phyloP scores from a whole-genome alignment of 2,797 vertebrate species.

The Arvicola amphibius region DNA sequence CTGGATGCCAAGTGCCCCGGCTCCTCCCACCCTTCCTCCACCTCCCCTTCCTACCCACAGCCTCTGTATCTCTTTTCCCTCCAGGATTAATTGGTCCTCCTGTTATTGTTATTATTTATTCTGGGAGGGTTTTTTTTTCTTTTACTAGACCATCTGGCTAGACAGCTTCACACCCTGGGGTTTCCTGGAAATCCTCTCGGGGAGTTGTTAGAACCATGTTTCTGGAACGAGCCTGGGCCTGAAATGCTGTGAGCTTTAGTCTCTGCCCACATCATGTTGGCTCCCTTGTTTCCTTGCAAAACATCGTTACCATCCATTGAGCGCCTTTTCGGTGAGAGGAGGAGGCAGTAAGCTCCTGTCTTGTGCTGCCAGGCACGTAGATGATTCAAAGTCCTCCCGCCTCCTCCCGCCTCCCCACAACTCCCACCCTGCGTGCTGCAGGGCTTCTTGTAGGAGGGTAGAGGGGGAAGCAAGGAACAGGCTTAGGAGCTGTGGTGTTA shows the following conservation, averaged over 20 bases:
- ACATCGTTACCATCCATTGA: constrained; percentile 18
- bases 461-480: not conserved
- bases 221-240: constrained; percentile 20
- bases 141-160: constrained; percentile 64
- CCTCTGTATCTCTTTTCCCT: not conserved
- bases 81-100: constrained; percentile 23
- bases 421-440: not conserved
- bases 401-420: not conserved
- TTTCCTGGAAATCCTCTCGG: constrained; percentile 71
- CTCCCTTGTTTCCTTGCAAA: constrained; percentile 70
- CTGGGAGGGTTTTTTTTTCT: constrained; percentile 39
- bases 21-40: not conserved
- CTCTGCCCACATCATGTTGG: constrained; percentile 28
- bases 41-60: not conserved
- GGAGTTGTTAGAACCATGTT: constrained; percentile 32
- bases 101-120: constrained; percentile 63
- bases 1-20: not conserved
- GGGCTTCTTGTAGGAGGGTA: not conserved
- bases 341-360: constrained; percentile 51
- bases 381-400: not conserved
- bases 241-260: constrained; percentile 18
- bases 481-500: not conserved
- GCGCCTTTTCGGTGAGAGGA: constrained; percentile 12
- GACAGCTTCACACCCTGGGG: constrained; percentile 36
- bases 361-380: not conserved